Evolutionary conservation across 2,113 vertebrate genomes (phyloP), one percentile per base, ranked within the genome.

Genomic region (Notiomystis cincta): DNA sequence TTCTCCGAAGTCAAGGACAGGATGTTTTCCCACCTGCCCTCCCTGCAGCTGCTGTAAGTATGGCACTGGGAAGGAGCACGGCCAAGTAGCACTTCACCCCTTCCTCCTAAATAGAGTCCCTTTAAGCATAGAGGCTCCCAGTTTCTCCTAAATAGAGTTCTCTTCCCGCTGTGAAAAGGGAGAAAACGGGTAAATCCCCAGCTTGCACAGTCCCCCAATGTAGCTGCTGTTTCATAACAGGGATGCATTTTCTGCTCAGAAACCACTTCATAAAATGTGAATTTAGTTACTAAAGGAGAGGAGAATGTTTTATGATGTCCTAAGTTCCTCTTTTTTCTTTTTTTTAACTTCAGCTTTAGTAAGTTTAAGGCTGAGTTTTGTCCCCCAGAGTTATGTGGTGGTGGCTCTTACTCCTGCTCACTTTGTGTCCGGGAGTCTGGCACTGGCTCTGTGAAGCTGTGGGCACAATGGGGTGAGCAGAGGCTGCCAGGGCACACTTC

Each of bases 11-110:
- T 99, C 95, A 99, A 98, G 97, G 99, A 99, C 97, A 98, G 98
- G 38, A 99, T 99, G 99, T 99, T 99, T 96, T 96, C 99, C 37
- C 99, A 99, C 96, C 98, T 99, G 97, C 98, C 99, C 71, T 99
- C 98, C 70, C 97, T 99, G 92, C 99, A 99, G 97, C 98, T 99
- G 44, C 98, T 99, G 99, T 99, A 98, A 99, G 99, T 98, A 98
- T 81, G 89, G 56, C 67, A 38, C 57, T 31, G 44, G 45, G 24
- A 62, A 33, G 18, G 72, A 90, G 14, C 62, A n/a, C 33, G 50
- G 40, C 38, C 75, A 37, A 24, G 13, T 15, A 65, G 82, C 50
- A 9, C 61, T 44, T n/a, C 3, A 14, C 14, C 77, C 79, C 7
- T 14, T 8, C 40, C 75, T 44, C 22, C 87, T 14, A 4, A 22